Evolutionary conservation across 2,797 vertebrate species (phyloP), one percentile per base, ranked within the genome.

Genomic region (Malurus splendens): DNA sequence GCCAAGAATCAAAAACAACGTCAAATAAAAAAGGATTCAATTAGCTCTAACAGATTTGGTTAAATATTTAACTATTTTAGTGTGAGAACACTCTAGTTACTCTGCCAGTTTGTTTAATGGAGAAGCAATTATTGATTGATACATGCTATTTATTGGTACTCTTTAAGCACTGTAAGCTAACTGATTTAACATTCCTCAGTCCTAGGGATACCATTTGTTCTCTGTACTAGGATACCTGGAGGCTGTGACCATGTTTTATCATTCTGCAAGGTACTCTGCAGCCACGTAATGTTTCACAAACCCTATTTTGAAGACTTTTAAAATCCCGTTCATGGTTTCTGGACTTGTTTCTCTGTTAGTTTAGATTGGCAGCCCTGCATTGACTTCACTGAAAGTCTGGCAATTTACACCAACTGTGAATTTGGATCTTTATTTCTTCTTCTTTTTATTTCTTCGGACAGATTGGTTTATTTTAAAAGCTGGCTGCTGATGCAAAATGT

Each of bases 381-480:
- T 86, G 50, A 82, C 77, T 93, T 92, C 89, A 93, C 74, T 89
- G 79, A 84, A 93, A 86, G 62, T 82, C 87, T 95, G 87, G 80
- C 75, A 83, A 93, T 95, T 93, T 93, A 87, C 89, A 93, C 82
- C 87, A 93, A 90, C 67, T 74, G 80, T 3, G 5, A 92, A 88
- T 93, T 89, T 93, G 70, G 80, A 94, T 90, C 79, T 87, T 73
- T 92, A 89, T 95, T 93, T 94, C 95, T 92, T 92, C 86, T 93
- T 90, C 82, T 57, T 92, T 90, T 93, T 76, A 93, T 89, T 94
- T 94, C 60, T 93, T 50, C 92, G 89, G 87, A 89, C 90, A 90
- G 85, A 87, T 74, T 92, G 82, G 89, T 93, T 94, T 93, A 92
- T 89, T 95, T 95, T 90, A 87, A 93, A 95, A 93, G 39, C 85